Conservation (phyloP, 2,888 invertebrate species). For the Drosophila austrosaltans region DNA sequence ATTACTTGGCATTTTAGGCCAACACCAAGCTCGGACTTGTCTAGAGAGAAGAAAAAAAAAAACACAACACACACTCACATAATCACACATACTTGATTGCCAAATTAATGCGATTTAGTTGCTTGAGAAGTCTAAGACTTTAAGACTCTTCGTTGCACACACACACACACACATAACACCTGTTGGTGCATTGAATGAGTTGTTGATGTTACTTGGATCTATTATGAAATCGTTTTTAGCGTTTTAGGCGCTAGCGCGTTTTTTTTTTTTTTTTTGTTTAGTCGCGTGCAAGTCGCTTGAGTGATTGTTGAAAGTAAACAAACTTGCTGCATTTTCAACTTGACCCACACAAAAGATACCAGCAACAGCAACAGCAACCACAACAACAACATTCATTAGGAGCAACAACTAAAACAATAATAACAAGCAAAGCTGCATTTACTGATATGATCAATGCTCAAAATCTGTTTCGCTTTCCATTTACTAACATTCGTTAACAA, state of each 20-base stretch:
- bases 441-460: constrained; percentile 7
- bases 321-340: constrained; percentile 73
- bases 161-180: constrained; percentile 29
- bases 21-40: constrained; percentile 29
- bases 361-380: constrained; percentile 37
- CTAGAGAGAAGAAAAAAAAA: constrained; percentile 18
- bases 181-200: constrained; percentile 53
- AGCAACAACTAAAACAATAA: constrained; percentile 25
- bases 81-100: constrained; percentile 46
- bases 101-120: constrained; percentile 69
- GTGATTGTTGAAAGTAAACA: constrained; percentile 33
- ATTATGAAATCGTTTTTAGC: constrained; percentile 47
- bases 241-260: constrained; percentile 41
- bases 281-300: constrained; percentile 45
- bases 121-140: constrained; percentile 48
- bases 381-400: constrained; percentile 29
- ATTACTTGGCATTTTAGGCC: constrained; percentile 68
- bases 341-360: constrained; percentile 64
- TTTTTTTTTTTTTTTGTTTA: constrained; percentile 26
- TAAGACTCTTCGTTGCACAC: constrained; percentile 38
- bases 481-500: constrained; percentile 39
- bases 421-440: constrained; percentile 36
- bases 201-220: constrained; percentile 15
- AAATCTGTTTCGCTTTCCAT: constrained; percentile 45
- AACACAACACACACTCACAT: not conserved